Conservation (phyloP, 2,888 invertebrate species). For the Pristionchus japonicus region DNA sequence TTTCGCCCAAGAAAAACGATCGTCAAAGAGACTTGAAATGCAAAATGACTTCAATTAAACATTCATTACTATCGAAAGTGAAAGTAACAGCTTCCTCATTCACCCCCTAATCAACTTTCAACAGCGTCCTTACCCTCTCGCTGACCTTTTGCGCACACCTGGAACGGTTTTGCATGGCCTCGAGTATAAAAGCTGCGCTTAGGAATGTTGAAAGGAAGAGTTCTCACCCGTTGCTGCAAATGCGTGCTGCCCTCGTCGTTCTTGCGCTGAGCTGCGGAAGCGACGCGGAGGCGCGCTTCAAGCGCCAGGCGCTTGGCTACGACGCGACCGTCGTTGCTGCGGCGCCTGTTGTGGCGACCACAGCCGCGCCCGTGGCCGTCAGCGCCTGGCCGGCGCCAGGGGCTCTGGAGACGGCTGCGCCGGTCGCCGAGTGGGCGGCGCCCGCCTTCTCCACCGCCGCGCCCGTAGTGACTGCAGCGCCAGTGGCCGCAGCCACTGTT, state of each 20-base stretch:
- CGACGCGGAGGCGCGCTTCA: not conserved
- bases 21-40: too few species aligned
- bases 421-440: conserved; percentile 17
- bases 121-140: not conserved
- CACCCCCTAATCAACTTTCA: not conserved
- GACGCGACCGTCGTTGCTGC: not conserved
- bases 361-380: not conserved
- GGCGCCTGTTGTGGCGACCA: not conserved
- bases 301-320: conserved; percentile 1
- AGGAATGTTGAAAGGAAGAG: not conserved
- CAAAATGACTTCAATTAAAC: too few species aligned
- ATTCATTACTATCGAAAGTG: not conserved
- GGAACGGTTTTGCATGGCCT: not conserved
- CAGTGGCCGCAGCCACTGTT: not conserved
- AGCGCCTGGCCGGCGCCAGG: too few species aligned
- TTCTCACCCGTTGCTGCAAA: not conserved
- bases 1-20: too few species aligned
- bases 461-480: not conserved
- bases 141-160: not conserved
- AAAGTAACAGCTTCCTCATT: not conserved
- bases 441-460: not conserved
- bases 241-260: not conserved
- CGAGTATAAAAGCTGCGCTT: not conserved
- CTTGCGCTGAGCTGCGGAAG: not conserved
- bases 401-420: not conserved